Evolutionary conservation across 2,113 vertebrate genomes (phyloP).

Genomic region (Apus apus): DNA sequence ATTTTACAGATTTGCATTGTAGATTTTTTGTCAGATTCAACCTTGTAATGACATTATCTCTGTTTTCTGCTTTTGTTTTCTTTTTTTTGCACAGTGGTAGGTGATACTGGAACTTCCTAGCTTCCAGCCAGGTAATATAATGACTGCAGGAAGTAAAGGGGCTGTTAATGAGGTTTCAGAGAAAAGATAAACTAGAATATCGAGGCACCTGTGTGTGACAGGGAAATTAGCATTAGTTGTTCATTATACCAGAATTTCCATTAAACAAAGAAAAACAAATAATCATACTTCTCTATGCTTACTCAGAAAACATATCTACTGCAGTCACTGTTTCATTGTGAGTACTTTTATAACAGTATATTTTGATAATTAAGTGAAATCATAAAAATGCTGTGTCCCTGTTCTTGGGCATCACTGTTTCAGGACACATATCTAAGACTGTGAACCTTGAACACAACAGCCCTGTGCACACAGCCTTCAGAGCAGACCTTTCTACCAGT

Average conservation of each 20-base stretch:
- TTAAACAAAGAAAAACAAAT: not conserved
- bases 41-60: not conserved
- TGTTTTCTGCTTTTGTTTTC: not conserved
- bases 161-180: not conserved
- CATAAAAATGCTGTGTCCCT: rapidly evolving
- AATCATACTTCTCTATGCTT: not conserved
- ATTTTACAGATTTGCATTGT: not conserved
- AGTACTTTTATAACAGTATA: not conserved
- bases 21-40: not conserved
- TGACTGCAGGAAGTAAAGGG: not conserved
- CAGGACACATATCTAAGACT: not conserved
- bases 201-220: not conserved
- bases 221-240: not conserved
- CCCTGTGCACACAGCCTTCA: not conserved
- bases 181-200: not conserved
- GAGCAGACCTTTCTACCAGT: not conserved
- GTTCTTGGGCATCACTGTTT: not conserved
- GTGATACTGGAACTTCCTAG: not conserved
- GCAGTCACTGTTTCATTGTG: not conserved
- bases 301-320: not conserved
- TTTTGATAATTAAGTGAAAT: not conserved
- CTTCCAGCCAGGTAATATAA: not conserved
- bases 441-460: not conserved
- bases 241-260: not conserved
- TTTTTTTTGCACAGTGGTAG: not conserved